Base-by-base conservation (phyloP, 2,797 vertebrate genomes). In the Sternotherus odoratus region DNA sequence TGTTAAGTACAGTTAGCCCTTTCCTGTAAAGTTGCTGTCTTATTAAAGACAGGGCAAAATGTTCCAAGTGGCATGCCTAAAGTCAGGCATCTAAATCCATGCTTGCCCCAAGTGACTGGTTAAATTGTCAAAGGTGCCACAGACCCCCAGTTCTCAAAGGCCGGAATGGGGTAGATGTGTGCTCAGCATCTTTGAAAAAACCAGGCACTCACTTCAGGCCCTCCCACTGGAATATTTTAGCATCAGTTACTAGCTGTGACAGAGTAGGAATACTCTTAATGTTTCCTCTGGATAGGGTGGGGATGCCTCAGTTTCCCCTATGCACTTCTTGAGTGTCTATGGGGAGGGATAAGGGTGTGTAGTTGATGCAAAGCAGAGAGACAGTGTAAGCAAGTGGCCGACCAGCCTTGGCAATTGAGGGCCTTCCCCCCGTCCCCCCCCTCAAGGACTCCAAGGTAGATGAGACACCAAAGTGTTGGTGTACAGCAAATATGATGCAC, bases 141-240 rank as follows among this genome's bases (percentile, higher is more conserved):
- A 15, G 0, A 0, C 26, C n/a, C 36, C 83, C 2, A 2, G 6
- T 2, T 77, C 77, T 74, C 50, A 36, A 54, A 19, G 53, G 49
- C 88, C 2, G 19, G n/a, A n/a, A 39, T 69, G 36, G 82, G 8
- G 48, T 56, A 92, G 2, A 75, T 79, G 5, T 2, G 12, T 0
- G 0, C 24, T 23, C 6, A 19, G 60, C 53, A 23, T 48, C 77
- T 87, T 43, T 72, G 48, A 2, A 6, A 54, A 28, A 43, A 21
- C 36, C 48, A 19, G 3, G 46, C 16, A 74, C 30, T 39, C 43
- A 83, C 28, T 0, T 5, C 0, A 26, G 33, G 50, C 36, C 51
- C 3, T 77, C 4, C 21, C 46, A 12, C 4, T 0, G 2, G n/a
- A 46, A 48, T 2, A 36, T 23, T 86, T 85, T 21, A 83, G 72